Evolutionary conservation across 2,113 vertebrate species (phyloP), one percentile per base, ranked within the genome.

Genomic region (Alethe castanea): DNA sequence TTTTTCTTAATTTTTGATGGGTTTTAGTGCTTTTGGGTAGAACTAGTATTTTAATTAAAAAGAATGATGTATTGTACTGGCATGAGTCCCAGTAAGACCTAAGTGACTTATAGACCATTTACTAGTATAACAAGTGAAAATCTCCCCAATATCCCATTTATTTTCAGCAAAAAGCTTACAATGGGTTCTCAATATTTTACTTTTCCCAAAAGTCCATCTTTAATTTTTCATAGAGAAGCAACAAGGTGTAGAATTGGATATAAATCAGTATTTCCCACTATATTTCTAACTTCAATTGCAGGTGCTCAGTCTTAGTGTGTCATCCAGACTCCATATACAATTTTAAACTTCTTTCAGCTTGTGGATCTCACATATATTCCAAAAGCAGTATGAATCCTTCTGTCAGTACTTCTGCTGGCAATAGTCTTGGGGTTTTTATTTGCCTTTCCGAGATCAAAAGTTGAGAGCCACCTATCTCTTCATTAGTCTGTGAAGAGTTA

Each of bases 51-150:
- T 94, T 96, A 97, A 95, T 96, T 96, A 94, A 96, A 93, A 95
- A 78, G 74, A 94, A 88, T 95, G 90, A 96, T 95, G 33, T 86
- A 96, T 94, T 82, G 35, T 45, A 89, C 84, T 96, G 95, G 96
- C 95, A 95, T 77, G 88, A 88, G 52, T 96, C 96, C 96, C 90
- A 80, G 85, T 83, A 92, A 92, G 59, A 73, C 36, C 50, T 95
- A 86, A 93, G 90, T 97, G 93, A 95, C 90, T 95, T 96, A 95
- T 82, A 92, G 94, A 87, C 67, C 90, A 96, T 94, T 96, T 95
- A 95, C 66, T 66, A 91, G 78, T 80, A 73, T 94, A 95, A 88
- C 42, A 95, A 95, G 93, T 80, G 91, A 94, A 95, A 85, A 91
- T 95, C 53, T 90, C 87, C 84, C 81, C 78, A 94, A 86, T 94